These are phyloP conservation scores for Babyrousa celebensis DNA, from an alignment of 2,797 vertebrate species.

Conservation along the genomic window DNA sequence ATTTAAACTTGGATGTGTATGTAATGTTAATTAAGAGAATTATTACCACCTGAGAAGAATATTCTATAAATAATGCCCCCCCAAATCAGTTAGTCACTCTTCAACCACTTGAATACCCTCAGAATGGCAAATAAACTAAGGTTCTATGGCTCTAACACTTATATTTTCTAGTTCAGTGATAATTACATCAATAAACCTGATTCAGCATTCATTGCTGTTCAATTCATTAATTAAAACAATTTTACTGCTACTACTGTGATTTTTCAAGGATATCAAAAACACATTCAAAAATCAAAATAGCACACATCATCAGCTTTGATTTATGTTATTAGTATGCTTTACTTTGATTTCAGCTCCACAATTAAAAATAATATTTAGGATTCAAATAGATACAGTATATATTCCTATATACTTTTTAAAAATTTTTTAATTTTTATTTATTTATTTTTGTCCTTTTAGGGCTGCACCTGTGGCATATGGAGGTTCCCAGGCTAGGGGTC, in stretches of 20 bases:
- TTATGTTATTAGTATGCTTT: conserved; percentile 68
- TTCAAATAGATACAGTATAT: conserved; percentile 62
- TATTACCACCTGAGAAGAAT: conserved; percentile 58
- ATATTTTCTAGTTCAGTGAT: conserved; percentile 87
- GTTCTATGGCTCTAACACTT: conserved; percentile 69
- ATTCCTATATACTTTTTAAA: neutral
- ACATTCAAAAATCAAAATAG: conserved; percentile 89
- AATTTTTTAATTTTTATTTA: no score
- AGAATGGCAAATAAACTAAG: conserved; percentile 79
- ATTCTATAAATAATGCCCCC: conserved; percentile 65
- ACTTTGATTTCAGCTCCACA: conserved; percentile 75
- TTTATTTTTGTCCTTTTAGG: no score
- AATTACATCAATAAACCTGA: conserved; percentile 88
- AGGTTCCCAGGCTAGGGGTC: no score
- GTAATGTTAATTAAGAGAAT: conserved; percentile 67
- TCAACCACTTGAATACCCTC: conserved; percentile 78
- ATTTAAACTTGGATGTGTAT: neutral
- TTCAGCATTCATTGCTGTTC: conserved; percentile 86
- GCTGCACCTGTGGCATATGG: no score
- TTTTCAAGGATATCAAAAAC: conserved; percentile 91
- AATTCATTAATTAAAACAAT: conserved; percentile 91
- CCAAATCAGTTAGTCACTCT: conserved; percentile 44
- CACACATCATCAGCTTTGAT: conserved; percentile 87
- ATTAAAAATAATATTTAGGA: conserved; percentile 76
- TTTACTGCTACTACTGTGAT: conserved; percentile 87